Evolutionary conservation across 2,797 vertebrate genomes (phyloP).

Genomic region (Tragopan temminckii): DNA sequence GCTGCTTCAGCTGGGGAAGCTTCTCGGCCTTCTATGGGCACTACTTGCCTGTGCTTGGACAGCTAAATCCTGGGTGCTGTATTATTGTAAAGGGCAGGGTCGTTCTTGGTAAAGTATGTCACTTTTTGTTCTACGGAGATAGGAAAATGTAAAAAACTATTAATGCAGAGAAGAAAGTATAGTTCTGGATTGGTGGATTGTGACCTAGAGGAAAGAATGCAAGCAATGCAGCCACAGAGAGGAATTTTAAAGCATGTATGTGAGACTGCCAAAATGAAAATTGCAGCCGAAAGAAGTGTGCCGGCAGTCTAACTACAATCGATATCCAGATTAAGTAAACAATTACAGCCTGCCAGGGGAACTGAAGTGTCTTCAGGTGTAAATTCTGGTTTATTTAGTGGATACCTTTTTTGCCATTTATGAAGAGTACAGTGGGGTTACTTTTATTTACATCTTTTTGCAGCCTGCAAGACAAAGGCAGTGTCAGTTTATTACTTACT

Average conservation of each 20-base stretch:
- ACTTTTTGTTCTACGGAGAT: background rate
- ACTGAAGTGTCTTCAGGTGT: background rate
- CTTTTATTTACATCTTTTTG: background rate
- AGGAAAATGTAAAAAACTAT: background rate
- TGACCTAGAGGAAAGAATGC: constrained; percentile 16
- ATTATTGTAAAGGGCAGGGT: background rate
- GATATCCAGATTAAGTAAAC: constrained; percentile 66
- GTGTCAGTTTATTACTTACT: background rate
- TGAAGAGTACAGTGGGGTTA: background rate
- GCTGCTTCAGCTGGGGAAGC: background rate
- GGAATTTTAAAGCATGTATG: constrained; percentile 12
- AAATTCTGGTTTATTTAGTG: constrained; percentile 32
- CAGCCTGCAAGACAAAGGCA: background rate
- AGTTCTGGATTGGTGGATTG: background rate
- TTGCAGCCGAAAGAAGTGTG: constrained; percentile 7
- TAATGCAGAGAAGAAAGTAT: background rate
- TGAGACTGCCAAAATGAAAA: constrained; percentile 28
- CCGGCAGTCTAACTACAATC: constrained; percentile 40
- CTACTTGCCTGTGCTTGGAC: background rate
- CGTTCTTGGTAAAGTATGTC: background rate
- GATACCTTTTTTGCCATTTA: background rate
- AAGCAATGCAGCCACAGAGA: background rate
- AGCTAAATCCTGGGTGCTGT: background rate
- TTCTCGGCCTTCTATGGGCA: background rate
- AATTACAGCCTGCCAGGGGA: constrained; percentile 40